Conservation (phyloP, 2,888 invertebrate species). For the Lasioglossum lativentre region DNA sequence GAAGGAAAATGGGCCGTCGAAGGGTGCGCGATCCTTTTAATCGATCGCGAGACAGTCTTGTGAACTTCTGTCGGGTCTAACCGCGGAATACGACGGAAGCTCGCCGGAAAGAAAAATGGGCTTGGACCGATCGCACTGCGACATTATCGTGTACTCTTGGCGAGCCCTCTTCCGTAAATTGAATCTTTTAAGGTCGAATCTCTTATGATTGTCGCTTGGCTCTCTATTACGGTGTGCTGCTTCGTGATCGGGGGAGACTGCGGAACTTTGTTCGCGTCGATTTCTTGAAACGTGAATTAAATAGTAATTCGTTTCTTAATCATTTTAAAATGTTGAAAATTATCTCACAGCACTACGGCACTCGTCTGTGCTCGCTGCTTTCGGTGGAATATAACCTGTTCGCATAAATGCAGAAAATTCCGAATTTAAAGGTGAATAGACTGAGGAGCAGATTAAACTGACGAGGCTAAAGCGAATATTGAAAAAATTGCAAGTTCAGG, state of each 20-base stretch:
- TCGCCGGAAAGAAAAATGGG: neutral
- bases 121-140: neutral
- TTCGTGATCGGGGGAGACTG: neutral
- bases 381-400: too few species aligned
- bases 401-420: too few species aligned
- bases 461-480: neutral
- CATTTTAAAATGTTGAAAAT: neutral
- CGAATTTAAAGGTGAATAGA: too few species aligned
- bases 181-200: neutral
- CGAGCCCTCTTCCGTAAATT: neutral
- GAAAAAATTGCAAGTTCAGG: neutral
- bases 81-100: slow-evolving; percentile 31
- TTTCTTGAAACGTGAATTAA: neutral
- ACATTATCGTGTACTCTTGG: neutral
- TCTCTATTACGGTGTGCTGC: neutral
- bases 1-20: neutral
- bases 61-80: slow-evolving; percentile 22
- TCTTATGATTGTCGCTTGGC: neutral
- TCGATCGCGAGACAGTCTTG: neutral
- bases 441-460: neutral
- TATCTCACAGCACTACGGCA: neutral
- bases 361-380: neutral
- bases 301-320: neutral
- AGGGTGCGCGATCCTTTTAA: neutral
- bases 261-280: neutral